phyloP scores from a whole-genome alignment of 2,888 invertebrate species.

The Nezara viridula region DNA sequence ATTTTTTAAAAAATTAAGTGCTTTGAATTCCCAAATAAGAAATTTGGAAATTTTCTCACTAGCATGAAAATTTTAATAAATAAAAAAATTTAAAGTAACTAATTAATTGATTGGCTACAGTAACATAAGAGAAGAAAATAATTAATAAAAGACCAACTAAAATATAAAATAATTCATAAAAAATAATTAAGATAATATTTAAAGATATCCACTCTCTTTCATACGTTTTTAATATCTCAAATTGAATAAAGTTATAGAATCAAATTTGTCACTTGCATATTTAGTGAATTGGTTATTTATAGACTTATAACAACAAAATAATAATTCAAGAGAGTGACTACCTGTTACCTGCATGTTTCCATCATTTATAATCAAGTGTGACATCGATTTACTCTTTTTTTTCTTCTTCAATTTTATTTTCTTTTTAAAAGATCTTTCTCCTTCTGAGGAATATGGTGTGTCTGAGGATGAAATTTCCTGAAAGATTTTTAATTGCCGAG shows the following conservation, averaged over 20 bases:
- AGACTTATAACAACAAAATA: neutral
- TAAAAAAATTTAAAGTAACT: no score
- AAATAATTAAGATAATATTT: neutral
- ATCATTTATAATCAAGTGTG: neutral
- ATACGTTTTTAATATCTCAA: neutral
- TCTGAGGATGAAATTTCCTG: neutral
- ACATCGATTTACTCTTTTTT: conserved; percentile 11
- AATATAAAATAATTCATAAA: neutral
- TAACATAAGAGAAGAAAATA: neutral
- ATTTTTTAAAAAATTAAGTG: no score
- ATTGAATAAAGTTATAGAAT: neutral
- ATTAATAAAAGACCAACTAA: neutral
- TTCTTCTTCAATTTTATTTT: neutral
- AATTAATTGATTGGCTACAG: neutral
- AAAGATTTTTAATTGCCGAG: neutral
- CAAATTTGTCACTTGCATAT: neutral
- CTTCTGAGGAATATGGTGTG: neutral
- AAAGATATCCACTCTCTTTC: neutral
- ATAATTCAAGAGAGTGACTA: conserved; percentile 28
- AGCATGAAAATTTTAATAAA: no score
- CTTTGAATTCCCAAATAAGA: no score
- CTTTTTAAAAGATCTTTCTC: neutral
- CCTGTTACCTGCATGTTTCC: conserved; percentile 46
- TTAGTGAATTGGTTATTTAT: neutral
- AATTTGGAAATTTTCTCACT: no score